Evolutionary conservation across 2,113 vertebrate genomes (phyloP), one percentile per base, ranked within the genome.

Genomic region (Corvus moneduloides): DNA sequence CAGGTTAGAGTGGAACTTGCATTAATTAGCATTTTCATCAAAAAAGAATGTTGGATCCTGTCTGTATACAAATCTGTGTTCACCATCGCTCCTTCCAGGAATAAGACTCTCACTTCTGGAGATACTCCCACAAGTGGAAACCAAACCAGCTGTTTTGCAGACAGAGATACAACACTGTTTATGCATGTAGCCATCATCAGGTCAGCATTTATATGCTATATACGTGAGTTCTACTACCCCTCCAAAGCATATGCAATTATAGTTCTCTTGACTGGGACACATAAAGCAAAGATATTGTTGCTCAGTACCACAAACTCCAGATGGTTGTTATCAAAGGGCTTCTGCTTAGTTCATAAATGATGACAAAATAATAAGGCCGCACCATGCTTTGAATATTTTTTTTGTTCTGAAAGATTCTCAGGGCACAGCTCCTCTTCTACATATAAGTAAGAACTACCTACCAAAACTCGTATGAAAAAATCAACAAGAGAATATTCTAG

Each of bases 1-100:
- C 43, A 41, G 3, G 1, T 84, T 78, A 77, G 17, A 82, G 33
- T 32, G 82, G 9, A 15, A 59, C 22, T 84, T 71, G 6, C 37
- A 80, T 61, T 68, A 61, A 51, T 62, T 49, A 52, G 8, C 37
- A 72, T 68, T 86, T 76, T 62, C 37, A 55, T 10, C 3, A 61
- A 69, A 61, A 87, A 79, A n/a, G 6, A 52, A 49, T 49, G 9
- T 17, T n/a, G 6, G 5, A 74, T 32, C n/a, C 30, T 28, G 15
- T 52, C 11, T 37, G 16, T 1, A 2, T 71, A 49, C 1, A 6
- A 37, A 63, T 51, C 37, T 2, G 0, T 54, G 44, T n/a, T 11
- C 11, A 81, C 8, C 16, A 48, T 44, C 12, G 16, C 2, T 72
- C 33, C 21, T 88, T 88, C 62, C 17, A 91, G 51, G 5, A 83